phyloP scores from a whole-genome alignment of 2,797 vertebrate genomes.

The Buceros bicornis region DNA sequence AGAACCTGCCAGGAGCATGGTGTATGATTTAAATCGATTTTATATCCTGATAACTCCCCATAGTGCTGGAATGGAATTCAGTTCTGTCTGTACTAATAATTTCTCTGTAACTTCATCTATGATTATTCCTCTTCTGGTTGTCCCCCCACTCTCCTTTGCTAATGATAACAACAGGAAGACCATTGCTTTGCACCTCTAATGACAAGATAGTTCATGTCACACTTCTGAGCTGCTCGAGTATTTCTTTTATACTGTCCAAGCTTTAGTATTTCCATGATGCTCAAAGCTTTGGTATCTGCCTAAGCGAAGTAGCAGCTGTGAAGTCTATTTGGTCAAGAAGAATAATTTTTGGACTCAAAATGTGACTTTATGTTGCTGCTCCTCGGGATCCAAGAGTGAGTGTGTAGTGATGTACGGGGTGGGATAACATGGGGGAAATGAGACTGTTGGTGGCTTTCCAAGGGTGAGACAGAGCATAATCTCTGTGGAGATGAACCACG shows the following conservation, averaged over 20 bases:
- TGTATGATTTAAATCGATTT: slow-evolving; percentile 48
- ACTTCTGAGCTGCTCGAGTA: neutral
- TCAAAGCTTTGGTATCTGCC: neutral
- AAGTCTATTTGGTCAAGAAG: neutral
- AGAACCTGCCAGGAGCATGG: slow-evolving; percentile 29
- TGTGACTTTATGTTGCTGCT: neutral
- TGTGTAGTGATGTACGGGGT: neutral
- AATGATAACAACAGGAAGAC: neutral
- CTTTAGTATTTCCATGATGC: neutral
- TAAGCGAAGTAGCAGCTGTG: neutral
- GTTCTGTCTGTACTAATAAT: neutral
- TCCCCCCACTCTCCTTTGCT: neutral
- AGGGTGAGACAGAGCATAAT: neutral
- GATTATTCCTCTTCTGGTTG: neutral
- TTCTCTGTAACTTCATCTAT: neutral
- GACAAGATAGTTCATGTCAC: neutral
- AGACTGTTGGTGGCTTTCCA: neutral
- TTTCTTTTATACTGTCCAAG: neutral
- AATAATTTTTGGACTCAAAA: neutral
- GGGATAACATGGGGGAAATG: neutral
- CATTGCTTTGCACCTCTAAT: neutral
- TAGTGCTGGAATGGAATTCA: slow-evolving; percentile 1
- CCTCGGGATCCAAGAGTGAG: neutral
- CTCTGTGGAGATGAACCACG: neutral
- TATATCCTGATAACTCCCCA: neutral